Conservation (phyloP, 2,888 invertebrate species). For the Pseudanteris insignis region DNA sequence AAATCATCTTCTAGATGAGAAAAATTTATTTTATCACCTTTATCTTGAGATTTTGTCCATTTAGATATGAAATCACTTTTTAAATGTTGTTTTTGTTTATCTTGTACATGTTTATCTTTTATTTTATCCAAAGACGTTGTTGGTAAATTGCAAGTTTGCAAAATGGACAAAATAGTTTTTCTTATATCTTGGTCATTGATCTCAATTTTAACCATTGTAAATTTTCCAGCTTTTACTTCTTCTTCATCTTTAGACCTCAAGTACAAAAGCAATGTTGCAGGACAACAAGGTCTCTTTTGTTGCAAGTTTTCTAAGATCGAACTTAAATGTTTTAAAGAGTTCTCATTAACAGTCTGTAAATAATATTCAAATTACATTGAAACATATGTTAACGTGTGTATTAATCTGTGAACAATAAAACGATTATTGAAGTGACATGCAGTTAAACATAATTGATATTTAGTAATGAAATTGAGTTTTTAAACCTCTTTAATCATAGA, state of each 20-base stretch:
- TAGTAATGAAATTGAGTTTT: too few relatives aligned
- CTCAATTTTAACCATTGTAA: constrained; percentile 79
- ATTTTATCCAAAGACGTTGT: constrained; percentile 88
- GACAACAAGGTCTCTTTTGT: constrained; percentile 71
- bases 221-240: constrained; percentile 71
- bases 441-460: too few relatives aligned
- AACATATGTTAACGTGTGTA: too few relatives aligned
- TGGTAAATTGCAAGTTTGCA: constrained; percentile 83
- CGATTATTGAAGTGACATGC: too few relatives aligned
- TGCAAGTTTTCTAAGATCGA: constrained; percentile 74
- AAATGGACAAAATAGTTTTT: constrained; percentile 78
- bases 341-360: constrained; percentile 34
- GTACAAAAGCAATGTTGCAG: constrained; percentile 81
- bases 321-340: constrained; percentile 33
- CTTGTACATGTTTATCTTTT: constrained; percentile 72
- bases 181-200: constrained; percentile 76
- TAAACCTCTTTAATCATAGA: too few relatives aligned
- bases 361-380: neutral
- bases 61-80: constrained; percentile 51
- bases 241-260: constrained; percentile 75
- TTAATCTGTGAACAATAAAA: too few relatives aligned
- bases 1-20: constrained; percentile 68
- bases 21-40: constrained; percentile 56
- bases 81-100: constrained; percentile 62
- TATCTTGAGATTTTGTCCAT: constrained; percentile 51